Conservation (phyloP, 2,888 invertebrate species). For the Gastracanthus pulcherrimus region DNA sequence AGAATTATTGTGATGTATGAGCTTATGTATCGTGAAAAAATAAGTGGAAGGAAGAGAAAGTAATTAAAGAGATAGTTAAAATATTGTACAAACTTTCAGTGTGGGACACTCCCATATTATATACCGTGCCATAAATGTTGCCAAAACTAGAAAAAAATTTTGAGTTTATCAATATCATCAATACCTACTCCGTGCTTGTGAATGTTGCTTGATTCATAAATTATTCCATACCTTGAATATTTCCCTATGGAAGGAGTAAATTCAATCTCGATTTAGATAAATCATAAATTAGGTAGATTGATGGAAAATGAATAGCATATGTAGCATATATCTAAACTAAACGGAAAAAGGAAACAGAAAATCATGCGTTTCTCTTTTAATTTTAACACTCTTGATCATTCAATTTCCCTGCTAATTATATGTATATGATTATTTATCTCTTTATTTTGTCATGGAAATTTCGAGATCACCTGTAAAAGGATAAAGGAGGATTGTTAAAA, state of each 20-base stretch:
- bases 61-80: conserved; percentile 49
- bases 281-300: conserved; percentile 39
- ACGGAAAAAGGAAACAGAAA: conserved; percentile 1
- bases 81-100: conserved; percentile 50
- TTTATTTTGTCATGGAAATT: conserved; percentile 32
- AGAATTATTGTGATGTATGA: conserved; percentile 54
- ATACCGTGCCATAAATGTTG: conserved; percentile 68
- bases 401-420: conserved; percentile 28
- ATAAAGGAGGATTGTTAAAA: conserved; percentile 36
- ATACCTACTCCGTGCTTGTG: conserved; percentile 51
- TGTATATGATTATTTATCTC: conserved; percentile 22
- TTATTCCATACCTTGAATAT: conserved; percentile 34
- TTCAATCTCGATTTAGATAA: conserved; percentile 38
- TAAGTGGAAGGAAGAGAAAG: conserved; percentile 33
- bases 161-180: conserved; percentile 51
- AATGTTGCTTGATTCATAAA: conserved; percentile 48
- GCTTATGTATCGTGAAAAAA: conserved; percentile 51
- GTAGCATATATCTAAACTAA: conserved; percentile 18
- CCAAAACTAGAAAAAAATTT: conserved; percentile 59
- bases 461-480: not conserved
- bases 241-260: conserved; percentile 24
- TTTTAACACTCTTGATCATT: not conserved
- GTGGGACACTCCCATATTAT: conserved; percentile 65
- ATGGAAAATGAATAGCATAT: conserved; percentile 35
- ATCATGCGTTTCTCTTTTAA: conserved; percentile 9